Base-by-base conservation (phyloP, 2,888 invertebrate genomes). In the Apamea anceps region DNA sequence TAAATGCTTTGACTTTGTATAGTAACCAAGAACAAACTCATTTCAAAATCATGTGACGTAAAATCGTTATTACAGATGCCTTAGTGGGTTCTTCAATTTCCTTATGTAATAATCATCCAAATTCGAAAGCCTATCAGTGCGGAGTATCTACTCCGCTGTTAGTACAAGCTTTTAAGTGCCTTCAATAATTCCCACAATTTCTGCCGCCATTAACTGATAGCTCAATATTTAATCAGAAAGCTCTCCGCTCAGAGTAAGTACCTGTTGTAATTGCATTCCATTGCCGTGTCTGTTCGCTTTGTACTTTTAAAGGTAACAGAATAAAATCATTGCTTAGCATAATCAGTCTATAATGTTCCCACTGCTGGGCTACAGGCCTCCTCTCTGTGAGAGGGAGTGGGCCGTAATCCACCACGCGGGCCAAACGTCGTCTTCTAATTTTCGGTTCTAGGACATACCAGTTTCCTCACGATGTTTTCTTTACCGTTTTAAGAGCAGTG, bases 191-290 rank as follows among this genome's bases (percentile, higher is more conserved):
- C 92, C 80, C 71, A 82, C 82, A 91, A 92, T 85, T 86, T 86
- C 84, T 81, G 75, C 80, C 42, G 71, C 92, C 92, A 92, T 93
- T 94, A 93, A 89, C 89, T 82, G 86, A 88, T 89, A 85, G 81
- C 83, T 94, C 86, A 93, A 94, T 95, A 93, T 93, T 93, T 93
- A 92, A 94, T 92, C 85, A 90, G 89, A 84, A 78, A 89, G 82
- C 90, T 90, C 90, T 91, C 87, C 74, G 78, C 42, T 68, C 51
- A n/a, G 76, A 72, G 63, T 70, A 80, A 45, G n/a, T 72, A 62
- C 57, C 70, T 72, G 42, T 74, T 79, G 77, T 86, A 85, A 86
- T 90, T 77, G 79, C 75, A 78, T 80, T 86, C 80, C 63, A 81
- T 80, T 85, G 51, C 67, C 60, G 67, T 42, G 42, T 37, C 74